Conservation (phyloP, 2,797 vertebrate genomes). For the Syndactyla subalaris region DNA sequence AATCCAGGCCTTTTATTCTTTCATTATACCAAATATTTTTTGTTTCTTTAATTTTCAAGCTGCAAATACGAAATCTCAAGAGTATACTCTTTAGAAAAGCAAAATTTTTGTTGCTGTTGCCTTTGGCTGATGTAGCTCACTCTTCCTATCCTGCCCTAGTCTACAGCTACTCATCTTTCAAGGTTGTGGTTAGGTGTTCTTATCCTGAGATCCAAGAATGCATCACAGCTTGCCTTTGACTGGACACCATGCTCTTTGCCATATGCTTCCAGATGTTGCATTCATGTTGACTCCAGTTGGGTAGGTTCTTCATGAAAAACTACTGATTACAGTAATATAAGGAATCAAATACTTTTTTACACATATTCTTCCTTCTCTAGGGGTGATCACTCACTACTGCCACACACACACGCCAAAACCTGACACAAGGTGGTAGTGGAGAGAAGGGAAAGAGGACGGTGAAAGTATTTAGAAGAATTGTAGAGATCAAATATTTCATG, state of each 20-base stretch:
- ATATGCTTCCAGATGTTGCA: not conserved
- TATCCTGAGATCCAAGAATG: not conserved
- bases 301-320: not conserved
- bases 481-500: not conserved
- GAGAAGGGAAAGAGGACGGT: not conserved
- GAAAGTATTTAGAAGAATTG: not conserved
- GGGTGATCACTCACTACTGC: not conserved
- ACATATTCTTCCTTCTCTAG: not conserved
- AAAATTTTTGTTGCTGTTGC: not conserved
- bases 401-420: not conserved
- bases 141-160: not conserved
- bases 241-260: not conserved
- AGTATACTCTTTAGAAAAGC: not conserved
- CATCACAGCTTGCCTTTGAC: not conserved
- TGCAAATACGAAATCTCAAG: fast-evolving
- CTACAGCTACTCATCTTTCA: not conserved
- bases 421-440: constrained; percentile 49
- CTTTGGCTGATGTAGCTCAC: not conserved
- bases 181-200: not conserved
- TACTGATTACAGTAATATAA: not conserved
- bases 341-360: not conserved
- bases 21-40: not conserved
- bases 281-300: not conserved
- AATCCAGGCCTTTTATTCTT: not conserved
- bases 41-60: not conserved